A percentile compares a stretch with the other conserved stretches of the same genome.
Evolutionary conservation across 1,140 invertebrate genomes (phyloP).

Genomic region (Diplogasteroides magnus): DNA sequence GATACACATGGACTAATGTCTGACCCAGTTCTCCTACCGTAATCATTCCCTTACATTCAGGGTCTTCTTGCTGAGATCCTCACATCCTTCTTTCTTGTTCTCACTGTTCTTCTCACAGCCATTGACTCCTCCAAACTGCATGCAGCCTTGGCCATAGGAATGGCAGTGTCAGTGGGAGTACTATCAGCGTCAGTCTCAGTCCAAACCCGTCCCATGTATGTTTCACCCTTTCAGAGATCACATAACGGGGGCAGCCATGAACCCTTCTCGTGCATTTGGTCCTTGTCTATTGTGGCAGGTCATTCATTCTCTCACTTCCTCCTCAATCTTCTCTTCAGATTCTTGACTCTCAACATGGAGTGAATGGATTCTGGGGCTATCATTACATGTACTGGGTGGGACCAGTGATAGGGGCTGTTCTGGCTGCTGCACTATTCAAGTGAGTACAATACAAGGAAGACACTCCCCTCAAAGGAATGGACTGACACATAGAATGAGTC

Average conservation of each 20-base stretch:
- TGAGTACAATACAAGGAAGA: too few relatives aligned
- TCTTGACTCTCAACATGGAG: background rate
- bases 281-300: conserved; percentile 50
- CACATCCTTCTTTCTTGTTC: conserved; percentile 51
- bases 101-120: conserved; percentile 53
- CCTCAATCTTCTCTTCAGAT: too few relatives aligned
- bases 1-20: conserved; percentile 4
- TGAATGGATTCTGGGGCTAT: background rate
- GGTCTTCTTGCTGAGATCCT: conserved; percentile 50
- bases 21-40: too few relatives aligned
- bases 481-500: too few relatives aligned
- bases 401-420: background rate
- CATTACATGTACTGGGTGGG: background rate
- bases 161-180: conserved; percentile 52
- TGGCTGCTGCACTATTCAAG: background rate
- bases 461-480: too few relatives aligned
- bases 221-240: conserved; percentile 34
- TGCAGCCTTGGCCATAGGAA: conserved; percentile 55
- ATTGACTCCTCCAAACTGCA: conserved; percentile 40
- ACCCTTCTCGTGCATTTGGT: conserved; percentile 57
- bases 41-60: conserved; percentile 8
- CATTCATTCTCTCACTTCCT: too few relatives aligned
- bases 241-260: conserved; percentile 58
- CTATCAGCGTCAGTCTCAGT: conserved; percentile 35
- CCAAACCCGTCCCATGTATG: background rate